Percentiles rank a stretch among this genome's conserved stretches.
These are phyloP conservation scores for Peromyscus nudipes DNA, from an alignment of 2,797 vertebrate genomes.

Conservation along the genomic window DNA sequence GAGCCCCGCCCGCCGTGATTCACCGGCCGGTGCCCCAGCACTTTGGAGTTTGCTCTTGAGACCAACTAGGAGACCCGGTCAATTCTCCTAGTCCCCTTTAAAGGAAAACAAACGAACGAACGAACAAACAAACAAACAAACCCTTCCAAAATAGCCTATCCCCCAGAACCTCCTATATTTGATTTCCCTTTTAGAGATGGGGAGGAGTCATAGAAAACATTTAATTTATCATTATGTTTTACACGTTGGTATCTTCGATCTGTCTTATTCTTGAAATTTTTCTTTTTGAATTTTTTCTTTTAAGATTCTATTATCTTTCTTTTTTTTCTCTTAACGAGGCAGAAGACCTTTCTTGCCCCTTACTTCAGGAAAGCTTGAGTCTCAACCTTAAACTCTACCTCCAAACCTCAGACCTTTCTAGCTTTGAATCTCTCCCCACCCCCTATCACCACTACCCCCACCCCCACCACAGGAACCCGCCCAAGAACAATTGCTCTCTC, in stretches of 20 bases:
- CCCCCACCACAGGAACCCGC: neutral
- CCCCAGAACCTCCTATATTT: neutral
- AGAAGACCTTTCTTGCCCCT: slow-evolving; percentile 16
- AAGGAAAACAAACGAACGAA: neutral
- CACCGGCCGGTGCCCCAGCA: neutral
- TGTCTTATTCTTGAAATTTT: slow-evolving; percentile 12
- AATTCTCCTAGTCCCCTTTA: neutral
- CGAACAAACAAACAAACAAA: neutral
- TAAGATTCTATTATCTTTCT: neutral
- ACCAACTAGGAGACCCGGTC: neutral
- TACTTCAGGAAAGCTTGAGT: neutral
- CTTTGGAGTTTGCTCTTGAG: neutral
- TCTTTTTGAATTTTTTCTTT: neutral
- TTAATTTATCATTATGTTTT: slow-evolving; percentile 45
- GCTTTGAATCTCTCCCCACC: neutral
- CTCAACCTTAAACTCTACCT: slow-evolving; percentile 65
- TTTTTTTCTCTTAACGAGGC: neutral
- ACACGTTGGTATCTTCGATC: neutral
- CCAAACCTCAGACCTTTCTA: slow-evolving; percentile 67
- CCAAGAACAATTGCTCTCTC: neutral
- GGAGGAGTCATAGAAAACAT: slow-evolving; percentile 27
- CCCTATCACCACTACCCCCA: neutral
- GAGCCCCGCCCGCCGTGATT: slow-evolving; percentile 14
- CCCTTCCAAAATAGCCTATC: neutral
- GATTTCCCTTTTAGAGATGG: slow-evolving; percentile 30